A percentile compares a stretch with the other conserved stretches of the same genome.
phyloP scores from a whole-genome alignment of 2,888 invertebrate genomes.

The Nudaria mundana region DNA sequence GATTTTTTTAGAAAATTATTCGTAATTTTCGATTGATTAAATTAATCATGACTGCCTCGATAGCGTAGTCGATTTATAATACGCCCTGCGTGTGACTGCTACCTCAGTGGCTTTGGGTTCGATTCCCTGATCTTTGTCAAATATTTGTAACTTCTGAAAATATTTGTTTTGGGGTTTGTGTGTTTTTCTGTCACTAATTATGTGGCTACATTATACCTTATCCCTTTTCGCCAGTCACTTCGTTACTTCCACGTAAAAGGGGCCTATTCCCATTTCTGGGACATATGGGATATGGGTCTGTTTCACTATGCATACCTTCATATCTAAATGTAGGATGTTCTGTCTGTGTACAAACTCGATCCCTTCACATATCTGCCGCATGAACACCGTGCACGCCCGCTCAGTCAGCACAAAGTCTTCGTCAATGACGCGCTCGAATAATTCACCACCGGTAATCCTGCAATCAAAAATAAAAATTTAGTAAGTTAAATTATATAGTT shows the following conservation, averaged over 20 bases:
- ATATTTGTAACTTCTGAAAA: neutral
- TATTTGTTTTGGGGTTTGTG: neutral
- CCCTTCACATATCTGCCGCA: conserved; percentile 99
- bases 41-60: neutral
- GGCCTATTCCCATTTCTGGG: no score
- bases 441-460: conserved; percentile 98
- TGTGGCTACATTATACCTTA: no score
- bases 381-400: conserved; percentile 96
- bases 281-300: no score
- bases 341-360: conserved; percentile 98
- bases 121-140: neutral
- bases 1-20: neutral
- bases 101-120: neutral
- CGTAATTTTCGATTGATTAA: neutral
- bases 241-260: no score
- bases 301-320: conserved; percentile 92
- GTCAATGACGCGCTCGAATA: conserved; percentile 99
- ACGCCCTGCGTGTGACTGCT: no score
- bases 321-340: conserved; percentile 97
- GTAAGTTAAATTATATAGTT: no score
- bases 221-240: no score
- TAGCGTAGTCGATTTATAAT: no score
- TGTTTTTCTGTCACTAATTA: no score
- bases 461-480: conserved; percentile 48
- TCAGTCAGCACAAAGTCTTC: conserved; percentile 99